phyloP scores from a whole-genome alignment of 2,888 invertebrate genomes.

The Drosophila percnosoma region DNA sequence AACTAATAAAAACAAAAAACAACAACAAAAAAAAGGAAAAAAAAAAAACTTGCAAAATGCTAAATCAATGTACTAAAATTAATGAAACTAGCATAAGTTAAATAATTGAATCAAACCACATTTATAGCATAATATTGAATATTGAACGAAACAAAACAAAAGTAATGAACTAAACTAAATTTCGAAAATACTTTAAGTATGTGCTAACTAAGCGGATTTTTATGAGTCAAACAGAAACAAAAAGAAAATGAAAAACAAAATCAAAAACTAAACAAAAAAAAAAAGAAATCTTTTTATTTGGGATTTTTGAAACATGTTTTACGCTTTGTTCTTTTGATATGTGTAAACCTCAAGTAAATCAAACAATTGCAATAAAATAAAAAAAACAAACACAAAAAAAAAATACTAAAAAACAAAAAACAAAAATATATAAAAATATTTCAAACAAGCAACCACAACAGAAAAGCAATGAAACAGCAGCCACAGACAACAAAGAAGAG shows the following conservation, averaged over 20 bases:
- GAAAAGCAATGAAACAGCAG: conserved; percentile 36
- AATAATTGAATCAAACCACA: conserved; percentile 36
- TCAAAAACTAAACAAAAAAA: not conserved
- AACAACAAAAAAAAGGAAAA: conserved; percentile 9
- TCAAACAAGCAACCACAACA: conserved; percentile 9
- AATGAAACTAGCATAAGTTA: conserved; percentile 47
- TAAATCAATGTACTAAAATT: conserved; percentile 69
- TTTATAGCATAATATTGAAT: conserved; percentile 52
- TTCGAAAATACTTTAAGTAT: conserved; percentile 57
- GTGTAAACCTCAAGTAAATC: conserved; percentile 51
- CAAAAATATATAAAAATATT: conserved; percentile 29
- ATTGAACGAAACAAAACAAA: not conserved
- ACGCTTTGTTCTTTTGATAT: conserved; percentile 8
- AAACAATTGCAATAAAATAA: conserved; percentile 32
- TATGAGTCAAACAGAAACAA: conserved; percentile 32
- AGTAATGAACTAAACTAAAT: conserved; percentile 33
- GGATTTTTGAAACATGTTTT: conserved; percentile 18
- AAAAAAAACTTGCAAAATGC: conserved; percentile 46
- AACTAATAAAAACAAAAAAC: not conserved
- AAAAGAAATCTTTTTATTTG: conserved; percentile 2
- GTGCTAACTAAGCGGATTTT: conserved; percentile 40
- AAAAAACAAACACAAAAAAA: conserved; percentile 2
- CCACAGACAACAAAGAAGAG: conserved; percentile 65
- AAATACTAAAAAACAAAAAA: conserved; percentile 27
- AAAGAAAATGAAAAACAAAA: conserved; percentile 8